These are phyloP conservation scores for Coracias cyanogaster DNA, from an alignment of 2,797 vertebrate genomes.

Conservation along the genomic window DNA sequence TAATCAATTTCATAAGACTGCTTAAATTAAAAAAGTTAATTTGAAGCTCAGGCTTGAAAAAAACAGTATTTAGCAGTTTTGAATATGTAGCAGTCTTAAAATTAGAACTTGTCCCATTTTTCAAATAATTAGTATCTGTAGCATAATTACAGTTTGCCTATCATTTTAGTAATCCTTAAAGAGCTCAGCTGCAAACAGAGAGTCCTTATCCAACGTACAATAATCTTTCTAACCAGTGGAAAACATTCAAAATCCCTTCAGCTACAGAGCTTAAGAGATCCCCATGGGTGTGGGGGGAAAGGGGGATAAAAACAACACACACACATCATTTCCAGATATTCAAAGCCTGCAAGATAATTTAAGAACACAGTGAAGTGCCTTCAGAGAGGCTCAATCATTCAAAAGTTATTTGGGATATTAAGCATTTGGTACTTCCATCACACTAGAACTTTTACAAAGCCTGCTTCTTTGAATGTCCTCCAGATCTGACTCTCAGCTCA, in stretches of 20 bases:
- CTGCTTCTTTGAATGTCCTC: neutral
- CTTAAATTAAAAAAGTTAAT: constrained; percentile 17
- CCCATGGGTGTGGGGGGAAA: neutral
- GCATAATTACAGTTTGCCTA: constrained; percentile 33
- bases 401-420: neutral
- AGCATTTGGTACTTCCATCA: neutral
- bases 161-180: constrained; percentile 27
- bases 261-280: neutral
- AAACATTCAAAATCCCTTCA: neutral
- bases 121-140: constrained; percentile 33
- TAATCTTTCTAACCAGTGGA: neutral
- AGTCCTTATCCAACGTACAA: neutral
- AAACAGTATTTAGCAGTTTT: neutral
- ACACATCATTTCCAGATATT: neutral
- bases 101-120: constrained; percentile 24
- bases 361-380: neutral
- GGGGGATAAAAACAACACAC: neutral
- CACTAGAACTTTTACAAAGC: neutral
- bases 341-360: neutral
- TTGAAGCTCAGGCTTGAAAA: neutral
- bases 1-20: neutral
- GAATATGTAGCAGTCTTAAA: constrained; percentile 50
- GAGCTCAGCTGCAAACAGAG: constrained; percentile 1
- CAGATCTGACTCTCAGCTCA: neutral
- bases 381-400: neutral